Percentiles rank a stretch among this genome's conserved stretches.
Evolutionary conservation across 2,888 invertebrate species (phyloP).

Genomic region (Branchellion lobata): DNA sequence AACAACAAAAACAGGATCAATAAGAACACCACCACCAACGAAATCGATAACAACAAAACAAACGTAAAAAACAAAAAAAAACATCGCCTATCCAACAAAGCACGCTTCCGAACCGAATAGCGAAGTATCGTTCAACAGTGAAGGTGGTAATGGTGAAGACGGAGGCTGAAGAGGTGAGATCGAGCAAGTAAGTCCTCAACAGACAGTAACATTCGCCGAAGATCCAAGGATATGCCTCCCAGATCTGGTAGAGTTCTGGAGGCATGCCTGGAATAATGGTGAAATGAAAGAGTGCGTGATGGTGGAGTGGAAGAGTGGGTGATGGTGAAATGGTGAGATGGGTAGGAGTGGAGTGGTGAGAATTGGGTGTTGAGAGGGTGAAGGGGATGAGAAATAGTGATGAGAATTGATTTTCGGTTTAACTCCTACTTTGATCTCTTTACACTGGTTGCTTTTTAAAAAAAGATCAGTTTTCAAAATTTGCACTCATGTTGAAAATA

Average conservation of each 20-base stretch:
- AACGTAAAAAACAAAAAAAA: no score
- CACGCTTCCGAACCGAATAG: background rate
- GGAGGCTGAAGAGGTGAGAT: slow-evolving; percentile 16
- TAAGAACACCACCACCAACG: no score
- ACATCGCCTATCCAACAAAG: no score
- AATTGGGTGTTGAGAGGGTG: no score
- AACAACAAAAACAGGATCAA: no score
- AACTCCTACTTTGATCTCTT: no score
- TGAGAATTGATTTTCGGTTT: background rate
- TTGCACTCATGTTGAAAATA: no score
- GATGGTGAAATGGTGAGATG: background rate
- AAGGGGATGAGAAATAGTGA: background rate
- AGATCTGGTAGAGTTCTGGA: slow-evolving; percentile 62
- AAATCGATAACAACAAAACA: no score
- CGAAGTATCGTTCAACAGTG: slow-evolving; percentile 27
- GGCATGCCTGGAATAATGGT: slow-evolving; percentile 61
- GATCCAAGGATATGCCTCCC: slow-evolving; percentile 63
- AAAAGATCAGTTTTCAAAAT: no score
- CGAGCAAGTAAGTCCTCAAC: slow-evolving; percentile 20
- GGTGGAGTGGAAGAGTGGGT: background rate
- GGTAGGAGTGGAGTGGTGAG: background rate
- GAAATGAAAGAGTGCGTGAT: background rate
- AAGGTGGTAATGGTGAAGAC: slow-evolving; percentile 26
- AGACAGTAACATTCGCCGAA: slow-evolving; percentile 57
- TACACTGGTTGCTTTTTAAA: no score